Percentiles rank a stretch among this genome's conserved stretches.
Evolutionary conservation across 1,140 invertebrate species (phyloP).

Genomic region (Eurosta solidaginis): DNA sequence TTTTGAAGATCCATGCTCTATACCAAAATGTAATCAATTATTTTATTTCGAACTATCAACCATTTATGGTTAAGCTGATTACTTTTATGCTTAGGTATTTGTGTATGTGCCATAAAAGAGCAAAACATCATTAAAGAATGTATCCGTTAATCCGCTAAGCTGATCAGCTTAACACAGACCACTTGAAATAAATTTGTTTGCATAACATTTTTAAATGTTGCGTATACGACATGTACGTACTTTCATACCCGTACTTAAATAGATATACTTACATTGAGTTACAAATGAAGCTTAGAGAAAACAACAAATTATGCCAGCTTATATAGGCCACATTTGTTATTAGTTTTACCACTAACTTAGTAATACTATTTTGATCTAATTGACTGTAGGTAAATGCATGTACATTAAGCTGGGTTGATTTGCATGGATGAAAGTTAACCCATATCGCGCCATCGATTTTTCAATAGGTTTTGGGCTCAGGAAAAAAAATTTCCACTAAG

Average conservation of each 20-base stretch:
- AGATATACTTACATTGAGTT: too few species aligned
- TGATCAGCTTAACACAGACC: background rate
- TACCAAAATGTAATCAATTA: background rate
- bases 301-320: background rate
- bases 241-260: too few species aligned
- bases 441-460: too few species aligned
- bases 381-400: background rate
- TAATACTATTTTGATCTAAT: background rate
- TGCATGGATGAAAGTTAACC: too few species aligned
- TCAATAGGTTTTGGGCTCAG: too few species aligned
- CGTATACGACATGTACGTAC: background rate
- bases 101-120: background rate
- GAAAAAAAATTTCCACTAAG: too few species aligned
- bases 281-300: too few species aligned
- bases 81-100: background rate
- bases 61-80: background rate
- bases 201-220: too few species aligned
- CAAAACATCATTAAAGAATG: background rate
- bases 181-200: background rate
- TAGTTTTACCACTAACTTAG: background rate
- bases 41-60: too few species aligned
- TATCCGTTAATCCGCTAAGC: background rate
- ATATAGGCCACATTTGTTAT: background rate
- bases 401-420: too few species aligned
- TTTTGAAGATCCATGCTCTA: background rate